phyloP scores from a whole-genome alignment of 2,888 invertebrate genomes.

The Ganaspis brasiliensis region DNA sequence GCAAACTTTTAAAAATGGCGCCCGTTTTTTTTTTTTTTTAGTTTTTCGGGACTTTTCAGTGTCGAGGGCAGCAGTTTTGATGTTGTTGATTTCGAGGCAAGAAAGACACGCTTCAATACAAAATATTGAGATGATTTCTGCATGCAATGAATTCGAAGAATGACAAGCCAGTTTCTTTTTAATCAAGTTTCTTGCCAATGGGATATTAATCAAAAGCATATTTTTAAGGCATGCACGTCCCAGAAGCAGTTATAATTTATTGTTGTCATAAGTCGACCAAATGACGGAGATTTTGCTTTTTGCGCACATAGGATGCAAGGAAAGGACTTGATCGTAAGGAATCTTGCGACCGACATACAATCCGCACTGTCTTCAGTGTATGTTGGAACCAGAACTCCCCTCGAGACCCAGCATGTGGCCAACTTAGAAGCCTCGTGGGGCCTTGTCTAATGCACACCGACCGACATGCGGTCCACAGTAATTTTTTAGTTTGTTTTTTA shows the following conservation, averaged over 20 bases:
- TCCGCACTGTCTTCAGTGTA: not conserved
- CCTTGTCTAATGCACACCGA: slow-evolving; percentile 44
- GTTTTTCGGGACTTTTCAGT: not conserved
- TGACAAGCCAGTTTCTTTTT: not conserved
- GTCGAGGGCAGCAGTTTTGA: not conserved
- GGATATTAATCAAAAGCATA: slow-evolving; percentile 26
- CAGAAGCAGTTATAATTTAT: slow-evolving; percentile 36
- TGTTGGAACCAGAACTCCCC: slow-evolving; percentile 37
- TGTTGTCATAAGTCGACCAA: slow-evolving; percentile 32
- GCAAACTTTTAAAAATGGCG: slow-evolving; percentile 18
- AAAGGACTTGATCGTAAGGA: not conserved
- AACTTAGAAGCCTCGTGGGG: slow-evolving; percentile 46
- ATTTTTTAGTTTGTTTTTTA: slow-evolving; percentile 24
- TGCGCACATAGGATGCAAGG: not conserved
- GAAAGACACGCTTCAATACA: no score
- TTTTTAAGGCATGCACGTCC: slow-evolving; percentile 7
- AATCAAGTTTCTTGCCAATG: not conserved
- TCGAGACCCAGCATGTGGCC: slow-evolving; percentile 57
- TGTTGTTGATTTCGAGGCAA: no score
- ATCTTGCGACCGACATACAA: slow-evolving; percentile 33
- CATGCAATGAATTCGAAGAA: not conserved
- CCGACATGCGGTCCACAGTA: slow-evolving; percentile 54
- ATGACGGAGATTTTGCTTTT: slow-evolving; percentile 34
- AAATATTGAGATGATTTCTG: not conserved
- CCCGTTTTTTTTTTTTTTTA: not conserved